These are phyloP conservation scores for Batillaria attramentaria DNA, from an alignment of 1,140 invertebrate species.

Conservation along the genomic window DNA sequence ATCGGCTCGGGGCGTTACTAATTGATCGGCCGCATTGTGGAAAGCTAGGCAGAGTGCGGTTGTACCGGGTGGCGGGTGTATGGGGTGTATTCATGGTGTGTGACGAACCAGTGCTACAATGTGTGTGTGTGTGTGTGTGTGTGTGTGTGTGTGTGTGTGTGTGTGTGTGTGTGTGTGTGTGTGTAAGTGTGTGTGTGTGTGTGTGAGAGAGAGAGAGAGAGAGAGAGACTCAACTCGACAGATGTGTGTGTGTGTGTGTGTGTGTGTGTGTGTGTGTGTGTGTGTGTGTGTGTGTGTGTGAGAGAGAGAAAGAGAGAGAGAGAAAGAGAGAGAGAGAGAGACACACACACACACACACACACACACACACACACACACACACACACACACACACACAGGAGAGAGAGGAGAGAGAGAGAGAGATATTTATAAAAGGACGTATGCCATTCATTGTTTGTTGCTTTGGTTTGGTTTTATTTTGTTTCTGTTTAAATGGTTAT, in stretches of 20 bases:
- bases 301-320: background rate
- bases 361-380: background rate
- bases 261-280: background rate
- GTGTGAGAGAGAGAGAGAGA: background rate
- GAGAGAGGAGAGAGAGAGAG: constrained; percentile 14
- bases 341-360: background rate
- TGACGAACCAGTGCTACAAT: too few species aligned
- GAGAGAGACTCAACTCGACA: background rate
- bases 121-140: too few species aligned
- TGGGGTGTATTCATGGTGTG: background rate
- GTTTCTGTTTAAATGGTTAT: background rate
- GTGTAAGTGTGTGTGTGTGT: background rate
- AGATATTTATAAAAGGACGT: background rate
- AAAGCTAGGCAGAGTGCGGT: too few species aligned
- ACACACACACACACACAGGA: background rate
- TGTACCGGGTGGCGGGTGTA: background rate
- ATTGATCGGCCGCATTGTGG: too few species aligned
- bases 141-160: too few species aligned
- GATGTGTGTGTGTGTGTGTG: too few species aligned
- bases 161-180: background rate
- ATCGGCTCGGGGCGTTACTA: too few species aligned
- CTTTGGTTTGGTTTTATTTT: background rate
- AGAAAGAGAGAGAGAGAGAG: background rate
- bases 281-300: background rate
- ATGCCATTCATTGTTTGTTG: too few species aligned